Evolutionary conservation across 37 sponge, comb jelly and placozoan species (phyloP), one percentile per base, ranked within the genome.

Genomic region (Spongilla lacustris): DNA sequence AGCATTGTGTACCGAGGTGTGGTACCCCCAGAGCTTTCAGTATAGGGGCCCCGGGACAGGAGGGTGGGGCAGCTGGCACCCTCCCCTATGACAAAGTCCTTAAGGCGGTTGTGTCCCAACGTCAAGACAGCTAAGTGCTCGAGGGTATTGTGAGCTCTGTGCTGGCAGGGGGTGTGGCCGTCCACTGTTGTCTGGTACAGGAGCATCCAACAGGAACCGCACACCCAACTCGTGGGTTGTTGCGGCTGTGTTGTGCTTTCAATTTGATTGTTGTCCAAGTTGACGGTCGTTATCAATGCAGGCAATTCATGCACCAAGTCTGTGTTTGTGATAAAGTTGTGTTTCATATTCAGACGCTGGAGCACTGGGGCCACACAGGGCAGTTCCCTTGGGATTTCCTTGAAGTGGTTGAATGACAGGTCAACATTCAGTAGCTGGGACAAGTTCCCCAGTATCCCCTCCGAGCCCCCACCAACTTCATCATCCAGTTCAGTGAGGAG

Each of bases 321-420:
- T 38, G 85, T 4, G 22, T 48, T 29, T 2, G n/a, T 26, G 24
- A 94, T 76, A 9, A 9, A 3, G 70, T 92, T 92, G 68, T 48
- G 33, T 14, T 70, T 73, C 29, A 92, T 14, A 50, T 90, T 69
- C 12, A 95, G 68, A 73, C 84, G 84, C 34, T 82, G n/a, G 24
- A 95, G 96, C n/a, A 84, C 66, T 49, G 96, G 93, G 0, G 88
- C 93, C 0, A 95, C 25, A 67, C 96, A 95, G 48, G 88, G 80
- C 26, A 95, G 87, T 41, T 92, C 93, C 85, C 84, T 82, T 6
- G 96, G 96, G 22, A 95, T 6, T 30, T 67, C 69, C 11, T 33
- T 81, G 80, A 95, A 92, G 27, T 35, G 25, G 79, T 95, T 95
- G 50, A 79, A 41, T 23, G 93, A 87, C 14, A 95, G 75, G 38